phyloP scores from a whole-genome alignment of 2,113 vertebrate species.

The Nymphicus hollandicus region DNA sequence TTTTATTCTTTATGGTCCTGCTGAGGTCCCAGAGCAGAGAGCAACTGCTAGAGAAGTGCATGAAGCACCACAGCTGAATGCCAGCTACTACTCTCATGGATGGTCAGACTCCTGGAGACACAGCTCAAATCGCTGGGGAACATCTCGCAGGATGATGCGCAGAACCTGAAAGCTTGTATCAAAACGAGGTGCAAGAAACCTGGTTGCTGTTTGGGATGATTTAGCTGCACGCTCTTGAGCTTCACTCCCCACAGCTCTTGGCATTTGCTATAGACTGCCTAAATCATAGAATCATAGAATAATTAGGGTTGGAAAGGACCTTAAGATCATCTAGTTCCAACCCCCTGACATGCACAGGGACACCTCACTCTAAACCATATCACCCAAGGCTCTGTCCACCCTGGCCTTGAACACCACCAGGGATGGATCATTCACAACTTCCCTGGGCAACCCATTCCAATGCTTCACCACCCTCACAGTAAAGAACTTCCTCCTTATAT shows the following conservation, averaged over 20 bases:
- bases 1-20: slow-evolving; percentile 10
- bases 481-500: too few species aligned
- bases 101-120: not conserved
- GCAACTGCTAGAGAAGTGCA: not conserved
- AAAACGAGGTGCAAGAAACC: not conserved
- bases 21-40: slow-evolving; percentile 1
- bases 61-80: not conserved
- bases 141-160: not conserved
- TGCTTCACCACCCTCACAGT: too few species aligned
- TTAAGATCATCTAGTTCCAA: too few species aligned
- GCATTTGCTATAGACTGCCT: not conserved
- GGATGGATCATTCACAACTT: too few species aligned
- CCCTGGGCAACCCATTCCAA: too few species aligned
- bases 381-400: too few species aligned
- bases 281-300: too few species aligned
- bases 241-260: not conserved
- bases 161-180: not conserved
- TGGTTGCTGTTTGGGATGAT: not conserved
- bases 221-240: not conserved
- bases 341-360: too few species aligned
- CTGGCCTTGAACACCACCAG: too few species aligned
- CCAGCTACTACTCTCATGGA: not conserved
- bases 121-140: not conserved
- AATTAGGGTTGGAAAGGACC: too few species aligned
- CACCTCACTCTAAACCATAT: too few species aligned